Percentiles rank a stretch among this genome's conserved stretches.
Evolutionary conservation across 2,888 invertebrate genomes (phyloP).

Genomic region (Brachyopa scutellaris): DNA sequence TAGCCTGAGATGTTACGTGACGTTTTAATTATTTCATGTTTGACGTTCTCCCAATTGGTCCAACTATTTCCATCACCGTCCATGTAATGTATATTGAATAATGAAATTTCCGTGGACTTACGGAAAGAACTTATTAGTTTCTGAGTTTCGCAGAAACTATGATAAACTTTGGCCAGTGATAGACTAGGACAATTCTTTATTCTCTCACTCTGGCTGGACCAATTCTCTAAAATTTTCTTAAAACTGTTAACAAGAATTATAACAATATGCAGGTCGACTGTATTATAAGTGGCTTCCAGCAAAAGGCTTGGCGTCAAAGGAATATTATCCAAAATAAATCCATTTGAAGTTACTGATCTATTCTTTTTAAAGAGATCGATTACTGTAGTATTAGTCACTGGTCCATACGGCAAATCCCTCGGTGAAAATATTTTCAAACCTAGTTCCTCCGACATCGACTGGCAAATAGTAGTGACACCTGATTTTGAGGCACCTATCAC

Average conservation of each 20-base stretch:
- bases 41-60: conserved; percentile 83
- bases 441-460: conserved; percentile 83
- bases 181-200: background rate
- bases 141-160: conserved; percentile 40
- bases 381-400: conserved; percentile 81
- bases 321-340: conserved; percentile 86
- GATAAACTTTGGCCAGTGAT: background rate
- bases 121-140: conserved; percentile 30
- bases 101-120: conserved; percentile 14
- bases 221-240: conserved; percentile 81
- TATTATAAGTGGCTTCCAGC: conserved; percentile 82
- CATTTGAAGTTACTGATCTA: conserved; percentile 83
- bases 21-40: conserved; percentile 79
- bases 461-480: conserved; percentile 84
- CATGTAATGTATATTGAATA: conserved; percentile 83
- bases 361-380: conserved; percentile 84
- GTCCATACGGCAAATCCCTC: conserved; percentile 72
- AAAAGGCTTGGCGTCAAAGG: conserved; percentile 83
- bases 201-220: conserved; percentile 58
- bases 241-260: conserved; percentile 82
- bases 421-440: conserved; percentile 76
- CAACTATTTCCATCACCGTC: conserved; percentile 83
- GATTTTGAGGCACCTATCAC: conserved; percentile 86
- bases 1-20: conserved; percentile 83
- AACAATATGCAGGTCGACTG: conserved; percentile 84